A percentile compares a stretch with the other conserved stretches of the same genome.
These are phyloP conservation scores for Platycercus adscitus DNA, from an alignment of 2,113 vertebrate species.

Conservation along the genomic window DNA sequence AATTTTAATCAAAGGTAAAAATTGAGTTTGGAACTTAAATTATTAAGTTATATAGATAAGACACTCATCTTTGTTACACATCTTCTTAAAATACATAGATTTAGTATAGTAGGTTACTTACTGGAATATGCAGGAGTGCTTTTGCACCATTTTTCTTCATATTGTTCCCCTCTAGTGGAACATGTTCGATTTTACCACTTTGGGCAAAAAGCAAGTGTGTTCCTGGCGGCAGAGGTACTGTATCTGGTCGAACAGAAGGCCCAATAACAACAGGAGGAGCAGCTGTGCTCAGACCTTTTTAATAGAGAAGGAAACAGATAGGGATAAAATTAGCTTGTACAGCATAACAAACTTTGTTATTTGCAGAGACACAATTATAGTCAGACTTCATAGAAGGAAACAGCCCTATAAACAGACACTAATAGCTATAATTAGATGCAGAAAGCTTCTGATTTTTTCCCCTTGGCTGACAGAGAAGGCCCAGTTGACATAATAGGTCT, in stretches of 20 bases:
- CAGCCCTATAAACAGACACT: not conserved
- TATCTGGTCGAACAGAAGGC: conserved; percentile 81
- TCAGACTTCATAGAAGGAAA: conserved; percentile 5
- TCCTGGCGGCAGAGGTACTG: conserved; percentile 83
- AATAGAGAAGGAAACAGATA: conserved; percentile 8
- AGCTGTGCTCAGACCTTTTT: conserved; percentile 81
- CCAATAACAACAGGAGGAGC: conserved; percentile 71
- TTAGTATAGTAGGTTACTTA: conserved; percentile 66
- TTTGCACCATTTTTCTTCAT: conserved; percentile 86
- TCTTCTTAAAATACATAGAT: not conserved
- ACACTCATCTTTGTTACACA: not conserved
- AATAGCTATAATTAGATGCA: conserved; percentile 9
- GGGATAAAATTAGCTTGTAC: not conserved
- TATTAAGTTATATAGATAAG: not conserved
- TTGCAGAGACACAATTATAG: not conserved
- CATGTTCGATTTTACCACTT: conserved; percentile 88
- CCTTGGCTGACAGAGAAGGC: not conserved
- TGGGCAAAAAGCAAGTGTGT: conserved; percentile 90
- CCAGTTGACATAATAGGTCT: not conserved
- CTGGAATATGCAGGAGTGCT: conserved; percentile 85
- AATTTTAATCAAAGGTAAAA: not conserved
- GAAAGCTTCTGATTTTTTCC: conserved; percentile 9
- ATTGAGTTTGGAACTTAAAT: not conserved
- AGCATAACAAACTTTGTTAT: not conserved
- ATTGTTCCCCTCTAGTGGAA: conserved; percentile 83